A percentile compares a stretch with the other conserved stretches of the same genome.
Evolutionary conservation across 23 tunicate species (phyloP).

Genomic region (Botrylloides violaceus): DNA sequence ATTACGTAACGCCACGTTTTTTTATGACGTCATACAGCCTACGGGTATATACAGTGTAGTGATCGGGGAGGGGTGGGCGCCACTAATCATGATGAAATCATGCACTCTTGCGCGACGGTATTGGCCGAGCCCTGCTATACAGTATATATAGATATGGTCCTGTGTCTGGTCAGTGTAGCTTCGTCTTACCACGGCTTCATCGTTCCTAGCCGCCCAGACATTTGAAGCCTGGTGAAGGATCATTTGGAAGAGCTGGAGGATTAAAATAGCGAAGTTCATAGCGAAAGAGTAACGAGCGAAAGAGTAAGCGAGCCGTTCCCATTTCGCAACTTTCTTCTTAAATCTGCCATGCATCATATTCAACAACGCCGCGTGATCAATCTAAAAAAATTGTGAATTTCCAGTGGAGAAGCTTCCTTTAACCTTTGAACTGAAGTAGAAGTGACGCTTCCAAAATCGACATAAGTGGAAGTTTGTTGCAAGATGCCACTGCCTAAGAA

Average conservation of each 20-base stretch:
- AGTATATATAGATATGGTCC: too few species aligned
- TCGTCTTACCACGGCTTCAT: neutral
- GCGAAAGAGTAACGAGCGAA: constrained; percentile 52
- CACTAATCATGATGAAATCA: too few species aligned
- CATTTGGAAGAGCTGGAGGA: constrained; percentile 71
- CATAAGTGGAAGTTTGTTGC: too few species aligned
- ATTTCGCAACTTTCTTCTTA: constrained; percentile 48
- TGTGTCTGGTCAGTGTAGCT: too few species aligned
- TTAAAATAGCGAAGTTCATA: constrained; percentile 51
- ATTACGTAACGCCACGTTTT: too few species aligned
- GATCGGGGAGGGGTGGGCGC: too few species aligned
- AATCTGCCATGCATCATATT: constrained; percentile 64
- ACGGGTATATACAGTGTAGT: too few species aligned
- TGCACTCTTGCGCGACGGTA: too few species aligned
- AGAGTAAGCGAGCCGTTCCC: constrained; percentile 51
- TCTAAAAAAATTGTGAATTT: constrained; percentile 31
- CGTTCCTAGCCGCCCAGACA: constrained; percentile 1
- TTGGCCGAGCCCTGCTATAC: too few species aligned
- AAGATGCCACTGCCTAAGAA: too few species aligned
- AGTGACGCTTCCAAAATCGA: too few species aligned
- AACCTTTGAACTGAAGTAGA: neutral
- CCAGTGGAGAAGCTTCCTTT: neutral
- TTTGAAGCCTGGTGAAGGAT: constrained; percentile 48
- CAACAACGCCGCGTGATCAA: constrained; percentile 58
- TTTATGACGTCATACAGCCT: too few species aligned